A percentile compares a stretch with the other conserved stretches of the same genome.
Evolutionary conservation across 1,140 invertebrate genomes (phyloP).

Genomic region (Pachyrhynchus sulphureomaculatus): DNA sequence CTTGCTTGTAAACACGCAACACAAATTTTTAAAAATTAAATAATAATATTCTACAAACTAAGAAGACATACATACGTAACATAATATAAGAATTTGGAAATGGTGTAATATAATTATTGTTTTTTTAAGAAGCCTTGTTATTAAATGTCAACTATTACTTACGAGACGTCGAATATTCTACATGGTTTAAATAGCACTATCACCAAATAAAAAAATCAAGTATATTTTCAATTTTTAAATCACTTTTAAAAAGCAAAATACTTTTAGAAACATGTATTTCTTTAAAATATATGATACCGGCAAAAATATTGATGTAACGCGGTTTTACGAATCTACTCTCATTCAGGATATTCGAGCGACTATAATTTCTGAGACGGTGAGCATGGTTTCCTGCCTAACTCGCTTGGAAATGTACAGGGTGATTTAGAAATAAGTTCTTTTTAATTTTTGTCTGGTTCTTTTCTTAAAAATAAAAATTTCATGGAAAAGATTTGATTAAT

Average conservation of each 20-base stretch:
- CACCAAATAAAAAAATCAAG: neutral
- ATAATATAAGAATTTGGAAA: no score
- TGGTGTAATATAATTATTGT: no score
- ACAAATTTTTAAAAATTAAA: neutral
- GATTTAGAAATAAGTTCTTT: constrained; percentile 5
- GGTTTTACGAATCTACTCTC: constrained; percentile 2
- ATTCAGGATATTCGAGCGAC: constrained; percentile 12
- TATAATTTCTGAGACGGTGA: constrained; percentile 8
- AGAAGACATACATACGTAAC: no score
- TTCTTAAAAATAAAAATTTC: no score
- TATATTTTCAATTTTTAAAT: neutral
- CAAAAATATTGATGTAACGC: constrained; percentile 1
- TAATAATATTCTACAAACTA: neutral
- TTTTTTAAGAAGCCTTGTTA: no score
- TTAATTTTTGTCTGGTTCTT: no score
- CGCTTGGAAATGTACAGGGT: constrained; percentile 1
- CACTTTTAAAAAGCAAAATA: neutral
- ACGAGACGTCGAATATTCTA: no score
- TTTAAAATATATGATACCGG: neutral
- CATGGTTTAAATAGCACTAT: no score
- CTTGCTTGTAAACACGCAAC: neutral
- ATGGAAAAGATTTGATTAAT: no score
- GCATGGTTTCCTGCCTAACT: constrained; percentile 10
- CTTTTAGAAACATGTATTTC: neutral
- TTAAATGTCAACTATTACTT: no score